Conservation (phyloP, 2,797 vertebrate genomes). For the Ficedula albicollis region DNA sequence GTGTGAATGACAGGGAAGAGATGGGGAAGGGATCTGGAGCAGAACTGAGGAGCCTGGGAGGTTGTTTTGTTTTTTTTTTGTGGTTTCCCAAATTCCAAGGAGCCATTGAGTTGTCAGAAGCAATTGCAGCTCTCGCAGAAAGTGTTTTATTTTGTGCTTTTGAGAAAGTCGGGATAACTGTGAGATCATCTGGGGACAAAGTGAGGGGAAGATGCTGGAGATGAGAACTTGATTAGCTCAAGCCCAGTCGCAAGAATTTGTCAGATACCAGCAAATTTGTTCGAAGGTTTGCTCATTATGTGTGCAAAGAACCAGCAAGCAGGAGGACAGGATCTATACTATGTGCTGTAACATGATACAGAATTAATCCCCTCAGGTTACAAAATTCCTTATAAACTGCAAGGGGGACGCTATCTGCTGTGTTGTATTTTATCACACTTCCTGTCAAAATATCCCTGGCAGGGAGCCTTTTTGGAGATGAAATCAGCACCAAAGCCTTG, state of each 20-base stretch:
- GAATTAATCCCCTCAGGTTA: constrained; percentile 51
- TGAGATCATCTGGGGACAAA: not conserved
- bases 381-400: constrained; percentile 33
- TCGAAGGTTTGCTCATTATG: not conserved
- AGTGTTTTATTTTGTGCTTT: not conserved
- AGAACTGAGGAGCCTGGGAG: not conserved
- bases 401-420: not conserved
- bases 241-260: not conserved
- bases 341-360: not conserved
- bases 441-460: constrained; percentile 70
- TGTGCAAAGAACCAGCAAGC: constrained; percentile 22
- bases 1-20: not conserved
- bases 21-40: not conserved
- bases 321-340: not conserved
- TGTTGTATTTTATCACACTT: constrained; percentile 45
- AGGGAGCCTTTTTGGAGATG: constrained; percentile 36
- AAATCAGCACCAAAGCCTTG: not conserved
- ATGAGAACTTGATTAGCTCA: not conserved
- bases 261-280: not conserved
- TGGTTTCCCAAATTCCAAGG: not conserved
- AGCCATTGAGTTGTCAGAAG: not conserved
- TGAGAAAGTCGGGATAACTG: not conserved
- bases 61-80: not conserved
- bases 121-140: not conserved
- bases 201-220: not conserved